Conservation (phyloP, 2,797 vertebrate genomes). For the Chelon labrosus region DNA sequence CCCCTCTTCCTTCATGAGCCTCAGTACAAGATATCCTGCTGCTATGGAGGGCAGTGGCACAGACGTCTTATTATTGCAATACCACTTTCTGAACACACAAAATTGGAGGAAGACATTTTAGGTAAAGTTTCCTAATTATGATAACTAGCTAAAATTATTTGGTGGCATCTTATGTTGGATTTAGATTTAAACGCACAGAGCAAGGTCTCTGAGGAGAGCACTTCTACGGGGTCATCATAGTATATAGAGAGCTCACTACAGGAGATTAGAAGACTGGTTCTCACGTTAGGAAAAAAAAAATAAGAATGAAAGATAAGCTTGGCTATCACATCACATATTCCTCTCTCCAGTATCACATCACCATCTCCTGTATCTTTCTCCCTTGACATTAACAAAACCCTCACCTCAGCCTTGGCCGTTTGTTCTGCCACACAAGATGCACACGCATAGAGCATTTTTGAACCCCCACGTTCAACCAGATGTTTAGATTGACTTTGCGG, state of each 20-base stretch:
- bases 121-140: no score
- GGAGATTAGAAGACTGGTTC: no score
- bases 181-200: no score
- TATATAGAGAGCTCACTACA: no score
- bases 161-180: no score
- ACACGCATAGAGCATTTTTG: neutral
- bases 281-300: no score
- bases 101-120: no score
- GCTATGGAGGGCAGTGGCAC: constrained; percentile 8
- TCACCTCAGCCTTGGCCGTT: neutral
- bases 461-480: neutral
- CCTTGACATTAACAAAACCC: neutral
- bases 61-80: no score
- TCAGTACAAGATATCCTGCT: constrained; percentile 13
- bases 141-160: no score
- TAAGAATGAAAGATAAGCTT: neutral
- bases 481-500: constrained; percentile 1
- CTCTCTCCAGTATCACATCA: neutral
- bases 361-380: neutral
- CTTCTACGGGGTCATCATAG: no score
- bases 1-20: neutral
- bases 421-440: neutral
- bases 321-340: neutral
- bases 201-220: no score
- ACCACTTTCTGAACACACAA: no score